Evolutionary conservation across 2,113 vertebrate genomes (phyloP), one percentile per base, ranked within the genome.

Genomic region (Cryptotis parvus): DNA sequence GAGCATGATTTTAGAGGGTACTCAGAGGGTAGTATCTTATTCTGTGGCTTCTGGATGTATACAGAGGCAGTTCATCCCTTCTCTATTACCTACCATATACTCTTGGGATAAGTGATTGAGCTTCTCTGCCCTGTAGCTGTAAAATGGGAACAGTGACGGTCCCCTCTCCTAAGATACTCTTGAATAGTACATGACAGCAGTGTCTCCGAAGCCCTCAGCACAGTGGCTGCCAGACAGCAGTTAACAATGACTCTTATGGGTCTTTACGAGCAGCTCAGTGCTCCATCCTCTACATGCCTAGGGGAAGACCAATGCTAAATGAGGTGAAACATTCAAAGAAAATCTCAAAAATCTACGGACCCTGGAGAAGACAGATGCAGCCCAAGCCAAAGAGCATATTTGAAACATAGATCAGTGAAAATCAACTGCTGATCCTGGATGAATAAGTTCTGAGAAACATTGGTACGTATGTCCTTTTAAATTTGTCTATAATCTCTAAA

Each of bases 401-500:
- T 80, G 4, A 89, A 86, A 68, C 0, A 37, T 65, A 31, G 8
- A 68, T 5, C 26, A 52, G 10, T 4, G 31, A 27, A 82, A 75
- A 70, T 16, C 3, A 78, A 63, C 20, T 49, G 3, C 29, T 89
- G 22, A 26, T 79, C 2, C 26, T 79, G 1, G 9, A 75, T 45
- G 87, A 86, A 55, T 18, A 55, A 81, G 1, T 83, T 41, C 84
- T 70, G 58, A 81, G 39, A 93, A 29, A 81, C 14, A 84, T 3
- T 52, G 24, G 33, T 1, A 22, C 9, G 33, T n/a, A n/a, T 14
- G 3, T 39, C 18, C 4, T 70, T 18, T 82, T 26, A 68, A 52
- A 24, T 92, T 75, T 91, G 87, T 4, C 45, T 85, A 91, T 52
- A 84, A 72, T 84, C 12, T 20, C 20, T 26, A 84, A 89, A 63